Base-by-base conservation (phyloP, 1,140 invertebrate species). In the Apolygus lucorum region DNA sequence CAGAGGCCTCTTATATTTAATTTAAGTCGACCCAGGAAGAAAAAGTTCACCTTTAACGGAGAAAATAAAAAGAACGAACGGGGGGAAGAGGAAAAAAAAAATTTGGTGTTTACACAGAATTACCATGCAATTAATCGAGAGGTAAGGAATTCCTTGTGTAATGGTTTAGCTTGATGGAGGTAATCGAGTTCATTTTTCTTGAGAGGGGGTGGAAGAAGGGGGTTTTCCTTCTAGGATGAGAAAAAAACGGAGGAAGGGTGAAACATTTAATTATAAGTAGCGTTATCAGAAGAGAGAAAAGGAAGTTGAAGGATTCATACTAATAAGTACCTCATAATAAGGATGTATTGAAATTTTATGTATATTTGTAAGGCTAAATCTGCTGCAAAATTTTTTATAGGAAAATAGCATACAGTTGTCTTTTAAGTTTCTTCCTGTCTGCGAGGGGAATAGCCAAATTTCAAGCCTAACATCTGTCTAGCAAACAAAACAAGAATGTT, bases 91-190 rank as follows among this genome's bases (percentile, higher is more conserved):
- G 34, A 42, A 42, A 42, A 17, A 17, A 42, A 42, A 42, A 42
- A 17, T 42, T 17, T 4, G 34, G 4, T 42, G 34, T 42, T 42
- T 42, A 42, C 34, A 63, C 27, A 17, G 27, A 63, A 63, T 63
- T 63, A 63, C 62, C 4, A 25, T 25, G 62, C 62, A 63, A 63
- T 63, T 63, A 63, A 63, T 63, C 62, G 62, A 63, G 62, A 25
- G 27, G 2, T 63, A 63, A 63, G 27, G 62, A 63, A 63, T 63
- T 63, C 62, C 27, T 25, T 63, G 62, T 63, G 62, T 63, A 63
- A 63, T 63, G 62, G 62, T 63, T 27, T 25, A 63, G 27, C 62
- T 22, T 63, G 62, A 63, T 63, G 62, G 62, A 63, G 21, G 62
- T 63, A 63, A 63, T 63, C 62, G 27, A 63, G 22, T 63, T 63